Percentiles rank a stretch among this genome's conserved stretches.
phyloP scores from a whole-genome alignment of 1,140 invertebrate genomes.

The Pachyrhynchus sulphureomaculatus region DNA sequence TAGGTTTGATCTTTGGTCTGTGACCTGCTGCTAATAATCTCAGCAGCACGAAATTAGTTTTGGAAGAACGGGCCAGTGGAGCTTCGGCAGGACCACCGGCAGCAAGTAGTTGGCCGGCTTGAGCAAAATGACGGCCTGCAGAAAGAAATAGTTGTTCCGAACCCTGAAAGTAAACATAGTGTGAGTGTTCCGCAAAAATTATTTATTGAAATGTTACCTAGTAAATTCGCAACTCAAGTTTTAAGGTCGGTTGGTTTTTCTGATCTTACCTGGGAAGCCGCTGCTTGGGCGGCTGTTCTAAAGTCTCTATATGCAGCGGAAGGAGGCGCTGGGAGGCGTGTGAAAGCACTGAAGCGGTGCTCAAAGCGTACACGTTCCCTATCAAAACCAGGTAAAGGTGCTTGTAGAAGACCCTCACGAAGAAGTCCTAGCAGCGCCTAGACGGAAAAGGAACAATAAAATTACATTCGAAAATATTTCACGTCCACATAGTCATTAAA shows the following conservation, averaged over 20 bases:
- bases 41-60: constrained; percentile 26
- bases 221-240: too few species aligned
- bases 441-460: constrained; percentile 33
- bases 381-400: constrained; percentile 86
- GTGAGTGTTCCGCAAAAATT: too few species aligned
- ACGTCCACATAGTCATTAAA: too few species aligned
- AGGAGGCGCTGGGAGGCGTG: constrained; percentile 82
- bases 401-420: constrained; percentile 68
- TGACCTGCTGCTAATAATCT: constrained; percentile 19
- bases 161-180: constrained; percentile 8
- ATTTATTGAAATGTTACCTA: too few species aligned
- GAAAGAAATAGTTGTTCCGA: constrained; percentile 20
- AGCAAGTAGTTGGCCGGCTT: constrained; percentile 22
- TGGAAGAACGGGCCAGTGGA: constrained; percentile 12
- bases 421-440: constrained; percentile 74
- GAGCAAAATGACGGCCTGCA: constrained; percentile 21
- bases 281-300: constrained; percentile 17
- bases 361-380: constrained; percentile 92
- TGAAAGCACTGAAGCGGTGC: constrained; percentile 89
- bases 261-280: constrained; percentile 17
- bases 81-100: constrained; percentile 14
- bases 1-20: constrained; percentile 17
- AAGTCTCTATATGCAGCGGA: constrained; percentile 59
- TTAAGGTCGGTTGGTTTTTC: too few species aligned
- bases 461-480: constrained; percentile 1